A percentile compares a stretch with the other conserved stretches of the same genome.
Conservation (phyloP, 2,797 vertebrate genomes). For the Bradypodion pumilum region DNA sequence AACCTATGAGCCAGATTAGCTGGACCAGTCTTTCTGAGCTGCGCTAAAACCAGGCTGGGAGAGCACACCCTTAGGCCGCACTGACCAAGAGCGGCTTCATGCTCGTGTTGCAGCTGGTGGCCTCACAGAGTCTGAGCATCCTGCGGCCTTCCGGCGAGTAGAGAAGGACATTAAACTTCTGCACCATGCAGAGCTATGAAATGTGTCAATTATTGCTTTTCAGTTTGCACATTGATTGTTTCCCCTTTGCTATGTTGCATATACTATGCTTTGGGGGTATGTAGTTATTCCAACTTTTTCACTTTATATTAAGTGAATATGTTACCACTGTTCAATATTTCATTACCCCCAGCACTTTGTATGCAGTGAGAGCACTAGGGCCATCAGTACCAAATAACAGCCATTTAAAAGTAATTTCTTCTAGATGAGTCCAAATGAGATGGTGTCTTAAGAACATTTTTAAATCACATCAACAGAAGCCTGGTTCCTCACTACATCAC, state of each 20-base stretch:
- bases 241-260: constrained; percentile 25
- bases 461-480: constrained; percentile 42
- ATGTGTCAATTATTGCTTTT: constrained; percentile 9
- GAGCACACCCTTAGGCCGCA: no score
- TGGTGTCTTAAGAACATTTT: constrained; percentile 23
- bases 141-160: no score
- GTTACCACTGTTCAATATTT: constrained; percentile 49
- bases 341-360: constrained; percentile 33
- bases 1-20: no score
- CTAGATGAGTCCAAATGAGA: constrained; percentile 33
- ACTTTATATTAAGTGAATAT: constrained; percentile 39
- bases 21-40: no score
- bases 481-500: constrained; percentile 21
- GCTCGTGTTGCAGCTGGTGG: no score
- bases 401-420: constrained; percentile 49
- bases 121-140: no score
- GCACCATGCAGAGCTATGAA: not conserved
- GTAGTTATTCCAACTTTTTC: constrained; percentile 35
- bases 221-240: not conserved
- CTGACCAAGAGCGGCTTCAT: no score
- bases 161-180: no score
- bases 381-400: constrained; percentile 29
- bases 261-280: not conserved
- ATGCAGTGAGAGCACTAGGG: not conserved
- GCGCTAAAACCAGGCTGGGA: no score